Percentiles rank a stretch among this genome's conserved stretches.
These are phyloP conservation scores for Rhizoglyphus robini DNA, from an alignment of 1,140 invertebrate species.

Conservation along the genomic window DNA sequence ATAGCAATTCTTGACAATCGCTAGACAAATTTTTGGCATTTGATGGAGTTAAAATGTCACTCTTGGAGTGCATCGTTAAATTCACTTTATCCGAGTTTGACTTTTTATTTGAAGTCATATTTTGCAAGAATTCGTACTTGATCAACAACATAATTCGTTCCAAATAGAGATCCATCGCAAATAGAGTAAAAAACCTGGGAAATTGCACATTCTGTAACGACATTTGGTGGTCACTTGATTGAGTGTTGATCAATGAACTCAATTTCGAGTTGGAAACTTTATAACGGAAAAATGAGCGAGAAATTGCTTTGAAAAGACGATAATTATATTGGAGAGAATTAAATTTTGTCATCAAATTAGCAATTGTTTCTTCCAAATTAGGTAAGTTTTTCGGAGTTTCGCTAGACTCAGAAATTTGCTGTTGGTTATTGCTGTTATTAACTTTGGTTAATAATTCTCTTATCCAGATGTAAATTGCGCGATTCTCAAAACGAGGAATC, in stretches of 20 bases:
- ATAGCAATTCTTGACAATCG: not conserved
- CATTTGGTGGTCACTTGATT: not conserved
- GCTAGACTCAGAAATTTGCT: not conserved
- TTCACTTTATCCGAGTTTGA: not conserved
- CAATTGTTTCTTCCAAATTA: not conserved
- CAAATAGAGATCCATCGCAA: not conserved
- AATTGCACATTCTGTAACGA: not conserved
- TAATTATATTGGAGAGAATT: slow-evolving; percentile 1
- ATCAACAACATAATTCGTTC: slow-evolving; percentile 2
- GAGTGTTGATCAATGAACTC: not conserved
- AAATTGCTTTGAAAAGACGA: not conserved
- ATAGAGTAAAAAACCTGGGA: slow-evolving; percentile 6
- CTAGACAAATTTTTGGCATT: not conserved
- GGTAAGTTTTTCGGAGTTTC: not conserved
- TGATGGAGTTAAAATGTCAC: not conserved
- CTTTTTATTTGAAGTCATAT: not conserved
- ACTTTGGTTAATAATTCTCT: slow-evolving; percentile 46
- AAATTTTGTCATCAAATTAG: not conserved
- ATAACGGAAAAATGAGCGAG: not conserved
- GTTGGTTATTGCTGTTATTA: not conserved
- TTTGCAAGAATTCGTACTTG: not conserved
- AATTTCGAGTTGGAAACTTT: not conserved
- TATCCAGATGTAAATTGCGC: slow-evolving; percentile 55
- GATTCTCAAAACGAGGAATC: slow-evolving; percentile 51
- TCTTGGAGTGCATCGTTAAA: not conserved